These are phyloP conservation scores for Verasper variegatus DNA, from an alignment of 2,113 vertebrate genomes.

Conservation along the genomic window DNA sequence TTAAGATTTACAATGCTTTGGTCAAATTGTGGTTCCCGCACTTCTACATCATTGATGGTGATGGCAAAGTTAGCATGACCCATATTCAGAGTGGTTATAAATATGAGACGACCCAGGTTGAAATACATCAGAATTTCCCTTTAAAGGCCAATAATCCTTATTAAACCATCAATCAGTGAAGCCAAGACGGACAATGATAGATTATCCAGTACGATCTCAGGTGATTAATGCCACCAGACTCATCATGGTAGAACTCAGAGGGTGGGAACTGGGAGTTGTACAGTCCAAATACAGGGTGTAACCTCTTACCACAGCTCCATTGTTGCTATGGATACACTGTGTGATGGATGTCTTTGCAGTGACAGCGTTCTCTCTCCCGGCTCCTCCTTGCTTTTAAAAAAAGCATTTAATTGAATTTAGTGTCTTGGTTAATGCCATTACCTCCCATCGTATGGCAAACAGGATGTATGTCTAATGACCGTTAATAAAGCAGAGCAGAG, in stretches of 20 bases:
- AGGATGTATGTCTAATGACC: slow-evolving; percentile 14
- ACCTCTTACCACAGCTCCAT: slow-evolving; percentile 6
- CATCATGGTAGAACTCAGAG: neutral
- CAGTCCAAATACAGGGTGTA: neutral
- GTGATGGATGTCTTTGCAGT: slow-evolving; percentile 41
- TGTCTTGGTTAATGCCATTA: slow-evolving; percentile 11
- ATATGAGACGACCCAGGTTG: neutral
- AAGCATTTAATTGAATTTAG: slow-evolving; percentile 27
- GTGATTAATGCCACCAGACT: slow-evolving; percentile 37
- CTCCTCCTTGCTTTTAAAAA: slow-evolving; percentile 5
- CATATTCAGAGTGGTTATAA: neutral
- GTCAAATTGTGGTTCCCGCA: neutral
- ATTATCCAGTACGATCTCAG: neutral
- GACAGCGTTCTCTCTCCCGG: neutral
- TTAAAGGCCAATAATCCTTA: neutral
- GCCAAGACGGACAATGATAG: neutral
- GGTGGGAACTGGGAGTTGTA: neutral
- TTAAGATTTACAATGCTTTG: neutral
- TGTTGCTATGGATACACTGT: slow-evolving; percentile 38
- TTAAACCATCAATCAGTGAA: slow-evolving; percentile 24
- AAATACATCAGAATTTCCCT: neutral
- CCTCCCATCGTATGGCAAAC: neutral
- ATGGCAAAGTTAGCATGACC: neutral
- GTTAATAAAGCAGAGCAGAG: slow-evolving; percentile 8
- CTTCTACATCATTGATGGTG: neutral